Percentiles rank a stretch among this genome's conserved stretches.
phyloP scores from a whole-genome alignment of 2,797 vertebrate genomes.

The Synaphobranchus kaupii region DNA sequence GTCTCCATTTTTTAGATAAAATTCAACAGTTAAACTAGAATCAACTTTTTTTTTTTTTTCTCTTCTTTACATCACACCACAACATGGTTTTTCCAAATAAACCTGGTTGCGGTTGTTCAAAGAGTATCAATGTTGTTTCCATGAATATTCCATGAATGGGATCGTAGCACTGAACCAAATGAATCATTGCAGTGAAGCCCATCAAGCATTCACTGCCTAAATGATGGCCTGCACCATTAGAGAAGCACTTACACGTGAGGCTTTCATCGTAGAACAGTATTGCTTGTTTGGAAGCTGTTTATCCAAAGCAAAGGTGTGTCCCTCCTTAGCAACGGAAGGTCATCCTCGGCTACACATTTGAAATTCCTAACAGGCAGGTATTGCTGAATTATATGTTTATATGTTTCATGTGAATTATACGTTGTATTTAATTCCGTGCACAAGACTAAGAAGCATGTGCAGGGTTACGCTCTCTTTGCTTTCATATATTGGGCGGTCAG shows the following conservation, averaged over 20 bases:
- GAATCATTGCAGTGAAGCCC: neutral
- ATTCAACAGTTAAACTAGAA: neutral
- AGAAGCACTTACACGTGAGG: neutral
- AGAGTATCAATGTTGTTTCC: too few species aligned
- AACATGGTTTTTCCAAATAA: too few species aligned
- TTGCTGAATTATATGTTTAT: neutral
- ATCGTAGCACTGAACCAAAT: neutral
- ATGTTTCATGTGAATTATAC: too few species aligned
- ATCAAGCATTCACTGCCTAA: neutral
- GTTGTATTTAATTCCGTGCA: too few species aligned
- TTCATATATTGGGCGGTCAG: neutral
- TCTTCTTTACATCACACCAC: too few species aligned
- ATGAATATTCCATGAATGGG: too few species aligned
- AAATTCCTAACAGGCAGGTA: neutral
- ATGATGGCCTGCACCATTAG: neutral
- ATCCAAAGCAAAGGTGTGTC: neutral
- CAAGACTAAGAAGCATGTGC: too few species aligned
- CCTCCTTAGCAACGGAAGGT: neutral
- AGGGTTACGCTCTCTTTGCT: neutral
- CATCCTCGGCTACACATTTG: too few species aligned
- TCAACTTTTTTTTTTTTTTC: neutral
- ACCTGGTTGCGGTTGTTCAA: too few species aligned
- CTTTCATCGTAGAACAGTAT: neutral
- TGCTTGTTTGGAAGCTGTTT: neutral
- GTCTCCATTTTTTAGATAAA: neutral